Evolutionary conservation across 2,797 vertebrate species (phyloP).

Genomic region (Darevskia nairensis): DNA sequence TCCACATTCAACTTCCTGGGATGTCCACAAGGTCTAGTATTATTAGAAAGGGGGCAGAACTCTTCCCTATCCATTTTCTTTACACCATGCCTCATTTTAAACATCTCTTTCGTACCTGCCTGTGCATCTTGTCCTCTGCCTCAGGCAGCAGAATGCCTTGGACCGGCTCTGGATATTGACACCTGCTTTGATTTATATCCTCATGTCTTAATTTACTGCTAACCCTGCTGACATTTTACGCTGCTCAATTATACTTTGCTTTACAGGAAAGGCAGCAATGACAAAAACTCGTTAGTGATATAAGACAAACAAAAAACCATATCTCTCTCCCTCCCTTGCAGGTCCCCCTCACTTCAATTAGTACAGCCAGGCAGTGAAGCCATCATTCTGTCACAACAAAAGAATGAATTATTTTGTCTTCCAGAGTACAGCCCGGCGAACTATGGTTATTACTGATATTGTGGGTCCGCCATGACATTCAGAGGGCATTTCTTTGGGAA

Average conservation of each 20-base stretch:
- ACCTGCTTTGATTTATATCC: not conserved
- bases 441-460: conserved; percentile 13
- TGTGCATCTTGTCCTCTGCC: not conserved
- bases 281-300: not conserved
- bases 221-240: conserved; percentile 38
- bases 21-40: too few species aligned
- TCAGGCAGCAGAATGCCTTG: not conserved
- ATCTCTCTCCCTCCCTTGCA: conserved; percentile 29
- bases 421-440: conserved; percentile 48
- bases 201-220: not conserved
- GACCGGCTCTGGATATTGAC: not conserved
- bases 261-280: not conserved
- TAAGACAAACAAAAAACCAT: conserved; percentile 41
- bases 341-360: conserved; percentile 63
- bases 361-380: conserved; percentile 47
- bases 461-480: conserved; percentile 23
- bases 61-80: too few species aligned
- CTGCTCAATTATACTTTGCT: conserved; percentile 38
- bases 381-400: conserved; percentile 59
- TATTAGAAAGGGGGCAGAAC: too few species aligned
- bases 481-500: conserved; percentile 41
- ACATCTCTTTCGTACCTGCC: too few species aligned
- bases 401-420: conserved; percentile 65
- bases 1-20: too few species aligned
- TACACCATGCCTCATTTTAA: too few species aligned